Evolutionary conservation across 2,113 vertebrate species (phyloP).

Genomic region (Phyllostomus hastatus): DNA sequence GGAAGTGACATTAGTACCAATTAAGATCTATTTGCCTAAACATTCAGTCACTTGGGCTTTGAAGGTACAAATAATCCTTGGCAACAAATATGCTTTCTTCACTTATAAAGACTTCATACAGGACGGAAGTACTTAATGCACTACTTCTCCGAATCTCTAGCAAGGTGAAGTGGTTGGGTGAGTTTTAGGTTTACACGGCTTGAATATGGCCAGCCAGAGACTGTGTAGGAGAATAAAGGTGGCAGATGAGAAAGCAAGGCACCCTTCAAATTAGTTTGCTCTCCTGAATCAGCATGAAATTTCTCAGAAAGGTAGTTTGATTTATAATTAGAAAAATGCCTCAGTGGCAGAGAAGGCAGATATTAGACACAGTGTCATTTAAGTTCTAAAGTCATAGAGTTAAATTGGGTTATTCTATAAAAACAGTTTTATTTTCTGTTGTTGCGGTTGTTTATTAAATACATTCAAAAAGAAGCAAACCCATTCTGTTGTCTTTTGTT

Average conservation of each 20-base stretch:
- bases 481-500: conserved; percentile 11
- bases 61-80: neutral
- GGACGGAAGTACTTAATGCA: neutral
- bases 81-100: neutral
- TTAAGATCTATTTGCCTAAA: neutral
- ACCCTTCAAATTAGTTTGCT: neutral
- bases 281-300: neutral
- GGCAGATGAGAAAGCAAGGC: neutral
- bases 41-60: neutral
- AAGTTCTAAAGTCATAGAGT: neutral
- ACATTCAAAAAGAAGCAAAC: neutral
- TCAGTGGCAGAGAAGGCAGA: neutral
- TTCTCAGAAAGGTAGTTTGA: neutral
- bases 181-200: neutral
- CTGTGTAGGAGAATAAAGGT: neutral
- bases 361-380: neutral
- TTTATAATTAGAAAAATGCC: neutral
- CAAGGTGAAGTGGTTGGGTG: neutral
- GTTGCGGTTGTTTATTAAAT: neutral
- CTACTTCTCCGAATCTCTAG: neutral
- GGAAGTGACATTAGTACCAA: neutral
- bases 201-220: neutral
- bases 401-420: neutral
- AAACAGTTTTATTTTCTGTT: neutral
- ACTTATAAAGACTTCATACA: neutral